These are phyloP conservation scores for Eumerus sabulonum DNA, from an alignment of 2,888 invertebrate species.

Conservation along the genomic window DNA sequence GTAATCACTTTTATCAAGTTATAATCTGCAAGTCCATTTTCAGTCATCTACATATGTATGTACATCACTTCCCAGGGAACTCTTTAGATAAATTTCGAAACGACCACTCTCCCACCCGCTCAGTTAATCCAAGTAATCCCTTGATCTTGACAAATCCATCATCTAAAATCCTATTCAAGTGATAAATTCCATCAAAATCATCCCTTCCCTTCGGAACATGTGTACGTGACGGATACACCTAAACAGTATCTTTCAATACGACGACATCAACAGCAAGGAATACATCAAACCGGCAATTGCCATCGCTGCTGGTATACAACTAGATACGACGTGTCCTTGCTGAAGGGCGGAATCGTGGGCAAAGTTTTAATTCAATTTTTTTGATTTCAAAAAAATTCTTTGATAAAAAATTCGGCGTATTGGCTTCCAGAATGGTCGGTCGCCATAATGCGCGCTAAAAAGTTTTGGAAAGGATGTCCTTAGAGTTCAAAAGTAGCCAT, in stretches of 20 bases:
- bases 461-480: slow-evolving; percentile 17
- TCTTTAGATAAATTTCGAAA: too few relatives aligned
- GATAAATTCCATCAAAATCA: slow-evolving; percentile 42
- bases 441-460: slow-evolving; percentile 30
- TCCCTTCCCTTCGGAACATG: slow-evolving; percentile 3
- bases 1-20: too few relatives aligned
- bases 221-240: slow-evolving; percentile 32
- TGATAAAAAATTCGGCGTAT: too few relatives aligned
- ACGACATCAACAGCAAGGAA: background rate
- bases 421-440: slow-evolving; percentile 27
- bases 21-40: too few relatives aligned
- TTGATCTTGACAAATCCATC: slow-evolving; percentile 22
- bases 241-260: background rate
- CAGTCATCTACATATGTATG: too few relatives aligned
- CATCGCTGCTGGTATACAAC: too few relatives aligned
- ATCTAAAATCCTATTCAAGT: slow-evolving; percentile 45
- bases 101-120: background rate
- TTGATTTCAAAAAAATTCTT: too few relatives aligned
- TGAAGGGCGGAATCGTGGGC: background rate
- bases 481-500: too few relatives aligned
- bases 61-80: too few relatives aligned
- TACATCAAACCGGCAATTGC: too few relatives aligned
- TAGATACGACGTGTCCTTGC: slow-evolving; percentile 9
- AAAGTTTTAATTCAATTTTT: slow-evolving; percentile 52
- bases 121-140: slow-evolving; percentile 23